These are phyloP conservation scores for Calidris pugnax DNA, from an alignment of 2,113 vertebrate species.

Conservation along the genomic window DNA sequence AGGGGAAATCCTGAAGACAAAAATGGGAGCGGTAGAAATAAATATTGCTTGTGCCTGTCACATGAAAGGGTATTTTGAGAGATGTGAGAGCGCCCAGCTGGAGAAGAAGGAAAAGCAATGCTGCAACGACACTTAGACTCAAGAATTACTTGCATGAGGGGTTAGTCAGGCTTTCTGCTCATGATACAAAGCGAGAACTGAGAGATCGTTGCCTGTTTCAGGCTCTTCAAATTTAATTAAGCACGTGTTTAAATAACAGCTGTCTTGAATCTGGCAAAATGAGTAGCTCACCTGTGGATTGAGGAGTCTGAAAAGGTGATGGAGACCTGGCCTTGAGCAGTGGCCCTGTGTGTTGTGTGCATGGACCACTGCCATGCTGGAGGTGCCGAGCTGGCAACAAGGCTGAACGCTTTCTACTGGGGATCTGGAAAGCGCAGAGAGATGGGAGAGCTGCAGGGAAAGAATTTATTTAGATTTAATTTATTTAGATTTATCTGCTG, in stretches of 20 bases:
- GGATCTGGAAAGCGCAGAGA: neutral
- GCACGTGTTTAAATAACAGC: neutral
- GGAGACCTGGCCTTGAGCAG: neutral
- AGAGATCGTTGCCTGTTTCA: neutral
- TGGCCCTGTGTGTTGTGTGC: neutral
- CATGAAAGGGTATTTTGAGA: neutral
- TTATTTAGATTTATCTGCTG: neutral
- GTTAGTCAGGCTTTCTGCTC: neutral
- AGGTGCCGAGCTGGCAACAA: neutral
- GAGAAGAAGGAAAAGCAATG: neutral
- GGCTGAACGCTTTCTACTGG: neutral
- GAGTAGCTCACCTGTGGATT: neutral
- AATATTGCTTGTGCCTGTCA: neutral
- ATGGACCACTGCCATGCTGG: rapidly evolving
- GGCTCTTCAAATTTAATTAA: neutral
- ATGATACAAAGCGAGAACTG: neutral
- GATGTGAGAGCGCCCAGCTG: neutral
- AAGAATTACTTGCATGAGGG: neutral
- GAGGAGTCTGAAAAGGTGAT: neutral
- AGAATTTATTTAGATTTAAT: neutral
- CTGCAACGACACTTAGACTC: neutral
- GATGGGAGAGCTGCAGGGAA: neutral
- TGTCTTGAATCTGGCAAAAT: neutral
- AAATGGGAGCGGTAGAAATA: neutral
- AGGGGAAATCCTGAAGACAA: neutral